Conservation (phyloP, 1,140 invertebrate species). For the Mamestra configurata region DNA sequence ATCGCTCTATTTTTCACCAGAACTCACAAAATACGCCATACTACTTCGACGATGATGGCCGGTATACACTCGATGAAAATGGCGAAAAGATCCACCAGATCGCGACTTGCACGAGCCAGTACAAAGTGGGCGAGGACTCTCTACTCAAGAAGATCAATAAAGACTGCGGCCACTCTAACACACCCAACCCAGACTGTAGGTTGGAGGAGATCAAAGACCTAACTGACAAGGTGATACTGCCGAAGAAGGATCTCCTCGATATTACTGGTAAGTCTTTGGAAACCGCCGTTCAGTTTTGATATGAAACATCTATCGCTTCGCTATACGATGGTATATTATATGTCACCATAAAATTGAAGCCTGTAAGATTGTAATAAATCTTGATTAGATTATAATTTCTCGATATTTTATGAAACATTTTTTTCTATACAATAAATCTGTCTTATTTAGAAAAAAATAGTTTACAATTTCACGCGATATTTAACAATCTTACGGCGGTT, state of each 20-base stretch:
- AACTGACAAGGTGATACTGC: constrained; percentile 58
- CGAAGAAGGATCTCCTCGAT: constrained; percentile 57
- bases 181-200: constrained; percentile 59
- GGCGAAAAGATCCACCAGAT: constrained; percentile 70
- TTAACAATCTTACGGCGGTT: too few species aligned
- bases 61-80: constrained; percentile 62
- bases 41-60: constrained; percentile 69
- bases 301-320: too few species aligned
- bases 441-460: too few species aligned
- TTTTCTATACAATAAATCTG: too few species aligned
- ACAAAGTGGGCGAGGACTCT: constrained; percentile 62
- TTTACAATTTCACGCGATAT: too few species aligned
- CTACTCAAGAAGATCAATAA: constrained; percentile 61
- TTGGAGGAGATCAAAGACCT: constrained; percentile 62
- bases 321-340: too few species aligned
- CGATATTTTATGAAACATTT: too few species aligned
- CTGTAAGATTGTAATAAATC: too few species aligned
- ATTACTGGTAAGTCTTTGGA: constrained; percentile 65
- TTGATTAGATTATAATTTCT: too few species aligned
- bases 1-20: not conserved
- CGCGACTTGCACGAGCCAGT: constrained; percentile 69
- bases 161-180: constrained; percentile 72
- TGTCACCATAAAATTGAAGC: too few species aligned
- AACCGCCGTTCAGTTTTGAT: too few species aligned
- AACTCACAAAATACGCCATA: constrained; percentile 54